Conservation (phyloP, 2,888 invertebrate genomes). For the Thymelicus acteon region DNA sequence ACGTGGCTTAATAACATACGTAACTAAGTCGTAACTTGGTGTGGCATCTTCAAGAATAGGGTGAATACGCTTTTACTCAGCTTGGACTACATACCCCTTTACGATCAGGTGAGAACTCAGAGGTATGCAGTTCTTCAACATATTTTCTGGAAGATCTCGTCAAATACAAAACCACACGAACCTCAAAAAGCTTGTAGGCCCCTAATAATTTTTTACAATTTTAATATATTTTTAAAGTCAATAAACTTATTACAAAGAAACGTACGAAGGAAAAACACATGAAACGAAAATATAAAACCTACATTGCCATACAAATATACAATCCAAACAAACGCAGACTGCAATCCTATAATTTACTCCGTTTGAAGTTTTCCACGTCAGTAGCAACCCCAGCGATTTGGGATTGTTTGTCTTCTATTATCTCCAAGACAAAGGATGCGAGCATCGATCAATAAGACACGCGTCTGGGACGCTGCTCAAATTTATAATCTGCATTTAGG, state of each 20-base stretch:
- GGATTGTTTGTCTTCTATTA: conserved; percentile 30
- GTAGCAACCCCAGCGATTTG: conserved; percentile 28
- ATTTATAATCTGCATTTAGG: conserved; percentile 16
- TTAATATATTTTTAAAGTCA: too few relatives aligned
- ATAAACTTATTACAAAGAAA: neutral
- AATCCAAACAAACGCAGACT: conserved; percentile 13
- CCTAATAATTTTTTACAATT: too few relatives aligned
- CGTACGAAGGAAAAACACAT: neutral
- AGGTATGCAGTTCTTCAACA: too few relatives aligned
- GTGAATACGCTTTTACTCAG: too few relatives aligned
- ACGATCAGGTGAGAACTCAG: too few relatives aligned
- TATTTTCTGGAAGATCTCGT: too few relatives aligned
- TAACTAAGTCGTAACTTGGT: too few relatives aligned
- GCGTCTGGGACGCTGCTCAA: conserved; percentile 14
- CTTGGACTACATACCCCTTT: too few relatives aligned
- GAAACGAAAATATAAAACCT: conserved; percentile 2
- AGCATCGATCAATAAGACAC: conserved; percentile 25
- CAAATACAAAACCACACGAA: too few relatives aligned
- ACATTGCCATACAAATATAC: neutral
- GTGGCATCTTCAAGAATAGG: too few relatives aligned
- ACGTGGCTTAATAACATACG: too few relatives aligned
- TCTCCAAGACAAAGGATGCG: conserved; percentile 23
- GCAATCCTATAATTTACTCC: conserved; percentile 23
- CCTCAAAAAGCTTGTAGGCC: too few relatives aligned
- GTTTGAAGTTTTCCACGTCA: conserved; percentile 25